phyloP scores from a whole-genome alignment of 2,113 vertebrate genomes.

The Callionymus lyra region DNA sequence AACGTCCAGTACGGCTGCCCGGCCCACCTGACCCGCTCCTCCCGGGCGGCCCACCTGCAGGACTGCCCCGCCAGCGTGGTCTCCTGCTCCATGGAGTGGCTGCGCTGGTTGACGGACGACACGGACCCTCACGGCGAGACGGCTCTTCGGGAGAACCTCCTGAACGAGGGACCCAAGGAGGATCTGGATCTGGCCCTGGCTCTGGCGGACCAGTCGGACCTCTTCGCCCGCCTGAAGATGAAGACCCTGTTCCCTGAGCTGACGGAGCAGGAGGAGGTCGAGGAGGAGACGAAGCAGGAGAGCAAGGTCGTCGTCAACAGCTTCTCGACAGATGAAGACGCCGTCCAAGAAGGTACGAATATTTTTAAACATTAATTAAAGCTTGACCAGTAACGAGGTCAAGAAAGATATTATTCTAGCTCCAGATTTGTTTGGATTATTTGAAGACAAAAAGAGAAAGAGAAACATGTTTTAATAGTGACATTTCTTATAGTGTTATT shows the following conservation, averaged over 20 bases:
- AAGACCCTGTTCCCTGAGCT: conserved; percentile 84
- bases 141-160: conserved; percentile 73
- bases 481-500: no score
- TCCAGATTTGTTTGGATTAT: no score
- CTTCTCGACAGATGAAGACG: neutral
- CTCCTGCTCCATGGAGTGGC: conserved; percentile 93
- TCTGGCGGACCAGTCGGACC: conserved; percentile 78
- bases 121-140: conserved; percentile 66
- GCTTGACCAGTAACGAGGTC: no score
- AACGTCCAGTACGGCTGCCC: conserved; percentile 84
- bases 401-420: no score
- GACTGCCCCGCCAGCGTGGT: conserved; percentile 84
- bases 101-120: conserved; percentile 83
- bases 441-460: no score
- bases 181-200: conserved; percentile 82
- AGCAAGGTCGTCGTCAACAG: no score
- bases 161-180: conserved; percentile 60
- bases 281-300: conserved; percentile 19
- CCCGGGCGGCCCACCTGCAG: conserved; percentile 76
- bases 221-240: conserved; percentile 83
- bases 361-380: no score
- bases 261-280: conserved; percentile 35
- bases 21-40: conserved; percentile 78
- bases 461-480: no score
- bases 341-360: conserved; percentile 17